Evolutionary conservation across 2,113 vertebrate species (phyloP).

Genomic region (Callionymus lyra): DNA sequence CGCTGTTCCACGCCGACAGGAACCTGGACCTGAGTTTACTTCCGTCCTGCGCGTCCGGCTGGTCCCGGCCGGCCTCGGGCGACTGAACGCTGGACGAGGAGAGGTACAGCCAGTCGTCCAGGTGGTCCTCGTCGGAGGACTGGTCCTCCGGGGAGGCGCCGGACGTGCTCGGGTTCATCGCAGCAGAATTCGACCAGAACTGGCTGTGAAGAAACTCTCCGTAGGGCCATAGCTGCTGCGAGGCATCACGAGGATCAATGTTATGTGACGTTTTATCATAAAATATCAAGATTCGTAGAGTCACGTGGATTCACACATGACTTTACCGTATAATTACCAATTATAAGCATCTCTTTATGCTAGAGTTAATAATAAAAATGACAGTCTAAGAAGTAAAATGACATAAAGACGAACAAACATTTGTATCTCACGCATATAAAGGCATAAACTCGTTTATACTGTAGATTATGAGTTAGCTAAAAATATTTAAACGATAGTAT

Average conservation of each 20-base stretch:
- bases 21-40: constrained; percentile 73
- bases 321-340: no score
- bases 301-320: no score
- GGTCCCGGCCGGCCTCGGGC: constrained; percentile 1
- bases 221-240: constrained; percentile 18
- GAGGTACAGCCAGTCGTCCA: constrained; percentile 52
- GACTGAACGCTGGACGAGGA: constrained; percentile 19
- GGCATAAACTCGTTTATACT: no score
- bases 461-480: no score
- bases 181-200: constrained; percentile 3
- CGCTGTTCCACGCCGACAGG: constrained; percentile 79
- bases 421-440: no score
- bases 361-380: no score
- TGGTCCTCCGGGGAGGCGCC: constrained; percentile 1
- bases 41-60: constrained; percentile 62
- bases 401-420: no score
- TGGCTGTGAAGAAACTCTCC: constrained; percentile 1
- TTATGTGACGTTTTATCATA: no score
- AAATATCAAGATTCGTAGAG: no score
- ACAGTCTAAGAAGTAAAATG: no score
- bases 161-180: constrained; percentile 35
- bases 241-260: background rate
- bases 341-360: no score
- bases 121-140: constrained; percentile 8
- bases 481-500: no score